Evolutionary conservation across 2,888 invertebrate species (phyloP), one percentile per base, ranked within the genome.

Genomic region (Argyresthia goedartella): DNA sequence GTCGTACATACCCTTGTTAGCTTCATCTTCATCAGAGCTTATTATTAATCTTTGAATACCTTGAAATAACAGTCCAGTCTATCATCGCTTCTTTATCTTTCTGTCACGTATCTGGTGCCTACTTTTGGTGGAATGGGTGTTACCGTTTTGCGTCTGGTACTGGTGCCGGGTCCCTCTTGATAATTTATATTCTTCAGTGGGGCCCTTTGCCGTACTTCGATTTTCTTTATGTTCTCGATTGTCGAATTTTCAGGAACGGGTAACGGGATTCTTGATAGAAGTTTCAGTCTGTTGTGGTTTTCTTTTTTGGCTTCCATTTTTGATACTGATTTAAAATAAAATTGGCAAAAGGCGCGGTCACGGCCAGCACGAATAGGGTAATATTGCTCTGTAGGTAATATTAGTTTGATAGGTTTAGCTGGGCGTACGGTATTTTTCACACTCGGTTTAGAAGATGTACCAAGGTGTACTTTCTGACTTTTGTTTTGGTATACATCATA

Each of bases 341-440:
- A n/a, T 53, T 42, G n/a, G 53, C 34, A 56, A 56, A 59, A 56
- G 60, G n/a, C 33, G 3, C 42, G 39, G 39, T 50, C 72, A 72
- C 74, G 74, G 60, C 77, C 76, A 62, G 79, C 77, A 65, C 58
- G 69, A 69, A n/a, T n/a, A n/a, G n/a, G n/a, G n/a, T n/a, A n/a
- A n/a, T n/a, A n/a, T n/a, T n/a, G n/a, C n/a, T n/a, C n/a, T n/a
- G n/a, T n/a, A n/a, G n/a, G 15, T 14, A 16, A 41, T 8, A 15
- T 8, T 33, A 49, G 51, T 8, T 39, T 54, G 11, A 51, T 15
- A 10, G 50, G 47, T 25, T 33, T 48, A 9, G 4, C 34, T 4
- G 13, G 34, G n/a, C 8, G 10, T 25, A 14, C 52, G 8, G 7
- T 13, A 25, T 13, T 1, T 11, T 47, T 47, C 33, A 47, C 13